Evolutionary conservation across 2,113 vertebrate species (phyloP), one percentile per base, ranked within the genome.

Genomic region (Theristicus caerulescens): DNA sequence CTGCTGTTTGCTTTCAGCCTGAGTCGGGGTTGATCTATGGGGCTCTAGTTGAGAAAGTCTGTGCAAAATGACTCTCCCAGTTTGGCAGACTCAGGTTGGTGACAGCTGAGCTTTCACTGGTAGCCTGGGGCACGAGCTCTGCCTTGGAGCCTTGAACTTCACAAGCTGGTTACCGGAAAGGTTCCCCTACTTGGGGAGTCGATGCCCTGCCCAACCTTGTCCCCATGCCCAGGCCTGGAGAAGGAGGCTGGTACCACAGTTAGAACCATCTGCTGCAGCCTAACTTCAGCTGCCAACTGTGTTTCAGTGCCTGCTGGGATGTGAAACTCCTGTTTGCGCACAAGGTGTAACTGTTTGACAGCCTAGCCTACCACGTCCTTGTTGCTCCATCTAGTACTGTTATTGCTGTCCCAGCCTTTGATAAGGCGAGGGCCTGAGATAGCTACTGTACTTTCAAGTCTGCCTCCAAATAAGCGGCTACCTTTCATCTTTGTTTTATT

Each of bases 401-500:
- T 97, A 98, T 98, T 98, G 98, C 98, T 97, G 71, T 85, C 95
- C 96, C 97, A 90, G 96, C 97, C 96, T 98, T 98, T 98, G 99
- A 99, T 99, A 99, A 99, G 98, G 97, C 49, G 78, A 98, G 98
- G 97, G 98, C 97, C 97, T 98, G 97, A 98, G 99, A 99, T 99
- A 99, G 98, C 98, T 98, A 97, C 97, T 97, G 97, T 97, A 98
- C 99, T 99, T 99, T 99, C 98, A 99, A 99, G 98, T 98, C 95
- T 96, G 97, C 98, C 98, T 98, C 98, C 98, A 98, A 99, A 98
- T 98, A 98, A 98, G 97, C 98, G 98, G 98, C 98, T 97, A 87
- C 97, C 98, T 99, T 99, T 99, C 97, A 99, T 99, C 98, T 99
- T 98, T 97, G 96, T 98, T 98, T 98, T 98, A 98, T 98, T 98